A percentile compares a stretch with the other conserved stretches of the same genome.
These are phyloP conservation scores for Australoheros facetus DNA, from an alignment of 2,797 vertebrate genomes.

Conservation along the genomic window DNA sequence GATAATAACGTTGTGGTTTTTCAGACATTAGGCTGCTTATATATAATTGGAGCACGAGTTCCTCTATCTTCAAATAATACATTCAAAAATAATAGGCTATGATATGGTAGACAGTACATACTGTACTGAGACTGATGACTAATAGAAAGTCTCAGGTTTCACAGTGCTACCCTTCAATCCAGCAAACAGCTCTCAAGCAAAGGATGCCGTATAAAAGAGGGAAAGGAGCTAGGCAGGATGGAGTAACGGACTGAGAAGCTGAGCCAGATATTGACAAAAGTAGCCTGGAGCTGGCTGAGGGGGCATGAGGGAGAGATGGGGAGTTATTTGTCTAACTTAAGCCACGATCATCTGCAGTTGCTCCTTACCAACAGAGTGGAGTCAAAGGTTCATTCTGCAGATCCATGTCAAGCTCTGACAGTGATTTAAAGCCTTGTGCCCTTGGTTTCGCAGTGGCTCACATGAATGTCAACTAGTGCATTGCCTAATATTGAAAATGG, in stretches of 20 bases:
- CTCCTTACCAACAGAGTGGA: slow-evolving; percentile 29
- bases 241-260: neutral
- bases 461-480: slow-evolving; percentile 45
- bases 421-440: slow-evolving; percentile 47
- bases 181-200: slow-evolving; percentile 11
- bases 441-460: slow-evolving; percentile 12
- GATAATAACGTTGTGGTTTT: neutral
- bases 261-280: slow-evolving; percentile 41
- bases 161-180: slow-evolving; percentile 12
- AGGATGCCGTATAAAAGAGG: slow-evolving; percentile 1
- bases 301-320: neutral
- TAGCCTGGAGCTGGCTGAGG: slow-evolving; percentile 27
- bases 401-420: slow-evolving; percentile 7
- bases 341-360: slow-evolving; percentile 39
- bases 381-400: slow-evolving; percentile 25
- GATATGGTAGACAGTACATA: neutral
- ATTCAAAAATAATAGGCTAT: slow-evolving; percentile 38
- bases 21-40: slow-evolving; percentile 16
- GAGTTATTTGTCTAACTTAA: slow-evolving; percentile 54
- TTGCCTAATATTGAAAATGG: slow-evolving; percentile 31
- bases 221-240: slow-evolving; percentile 2
- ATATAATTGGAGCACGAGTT: slow-evolving; percentile 31
- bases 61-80: slow-evolving; percentile 44
- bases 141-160: slow-evolving; percentile 19
- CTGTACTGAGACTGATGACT: slow-evolving; percentile 15